These are phyloP conservation scores for Cebidichthys violaceus DNA, from an alignment of 2,113 vertebrate genomes.

Conservation along the genomic window DNA sequence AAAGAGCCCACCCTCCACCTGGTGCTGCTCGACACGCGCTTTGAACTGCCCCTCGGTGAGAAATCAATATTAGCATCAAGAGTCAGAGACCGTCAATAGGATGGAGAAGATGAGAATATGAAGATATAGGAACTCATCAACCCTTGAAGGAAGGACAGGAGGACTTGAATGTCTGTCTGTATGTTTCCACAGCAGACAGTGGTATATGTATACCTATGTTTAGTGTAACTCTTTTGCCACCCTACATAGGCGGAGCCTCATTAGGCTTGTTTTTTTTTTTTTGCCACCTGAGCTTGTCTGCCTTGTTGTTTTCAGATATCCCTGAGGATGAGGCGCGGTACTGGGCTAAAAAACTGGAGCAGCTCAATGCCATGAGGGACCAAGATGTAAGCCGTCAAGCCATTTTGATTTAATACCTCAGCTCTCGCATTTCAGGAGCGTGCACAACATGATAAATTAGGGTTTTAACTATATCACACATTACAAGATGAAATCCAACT, in stretches of 20 bases:
- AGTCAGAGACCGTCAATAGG: conserved; percentile 26
- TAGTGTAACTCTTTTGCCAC: conserved; percentile 21
- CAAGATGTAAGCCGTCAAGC: conserved; percentile 90
- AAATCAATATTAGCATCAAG: conserved; percentile 32
- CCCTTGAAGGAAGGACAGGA: neutral
- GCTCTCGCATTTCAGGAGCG: conserved; percentile 43
- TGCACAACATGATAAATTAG: conserved; percentile 32
- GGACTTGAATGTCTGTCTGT: conserved; percentile 24
- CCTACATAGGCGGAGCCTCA: neutral
- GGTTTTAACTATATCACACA: neutral
- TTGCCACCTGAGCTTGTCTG: conserved; percentile 41
- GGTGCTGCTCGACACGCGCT: conserved; percentile 95
- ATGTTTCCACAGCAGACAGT: conserved; percentile 44
- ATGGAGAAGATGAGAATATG: conserved; percentile 17
- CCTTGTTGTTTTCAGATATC: conserved; percentile 87
- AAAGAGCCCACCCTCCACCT: conserved; percentile 98
- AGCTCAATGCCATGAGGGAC: conserved; percentile 96
- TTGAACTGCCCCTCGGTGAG: conserved; percentile 95
- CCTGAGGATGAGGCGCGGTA: conserved; percentile 98
- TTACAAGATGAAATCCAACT: conserved; percentile 12
- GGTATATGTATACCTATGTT: conserved; percentile 55
- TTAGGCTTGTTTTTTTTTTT: conserved; percentile 36
- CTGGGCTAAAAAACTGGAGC: conserved; percentile 98
- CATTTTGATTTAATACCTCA: conserved; percentile 45
- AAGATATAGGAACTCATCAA: conserved; percentile 35